Conservation (phyloP, 2,113 vertebrate genomes). For the Podilymbus podiceps region DNA sequence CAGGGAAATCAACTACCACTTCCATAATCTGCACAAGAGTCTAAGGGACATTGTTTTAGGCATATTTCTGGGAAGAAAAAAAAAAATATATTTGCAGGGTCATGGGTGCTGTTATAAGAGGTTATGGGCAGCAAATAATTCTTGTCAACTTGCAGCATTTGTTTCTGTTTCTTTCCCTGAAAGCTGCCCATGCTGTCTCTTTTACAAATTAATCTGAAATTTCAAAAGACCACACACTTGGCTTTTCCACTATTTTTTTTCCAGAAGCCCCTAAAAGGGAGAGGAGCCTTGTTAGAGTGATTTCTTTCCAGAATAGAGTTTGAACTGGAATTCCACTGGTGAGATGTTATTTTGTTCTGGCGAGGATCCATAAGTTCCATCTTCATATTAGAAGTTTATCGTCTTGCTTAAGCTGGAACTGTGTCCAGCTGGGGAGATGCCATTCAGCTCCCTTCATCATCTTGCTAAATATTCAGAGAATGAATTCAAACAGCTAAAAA, state of each 20-base stretch:
- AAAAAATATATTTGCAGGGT: neutral
- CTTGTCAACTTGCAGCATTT: slow-evolving; percentile 65
- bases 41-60: neutral
- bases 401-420: slow-evolving; percentile 59
- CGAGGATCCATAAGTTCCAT: slow-evolving; percentile 74
- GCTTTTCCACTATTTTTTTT: slow-evolving; percentile 38
- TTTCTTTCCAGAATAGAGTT: slow-evolving; percentile 70
- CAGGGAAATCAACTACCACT: neutral
- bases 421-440: slow-evolving; percentile 70
- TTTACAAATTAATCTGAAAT: slow-evolving; percentile 68
- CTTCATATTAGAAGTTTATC: slow-evolving; percentile 78
- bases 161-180: slow-evolving; percentile 65
- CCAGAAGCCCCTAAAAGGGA: slow-evolving; percentile 67
- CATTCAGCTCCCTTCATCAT: slow-evolving; percentile 51
- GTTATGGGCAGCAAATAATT: slow-evolving; percentile 63
- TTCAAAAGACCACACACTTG: slow-evolving; percentile 76
- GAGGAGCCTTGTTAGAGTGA: slow-evolving; percentile 17
- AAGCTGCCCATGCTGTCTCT: slow-evolving; percentile 57
- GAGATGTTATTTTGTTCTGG: slow-evolving; percentile 71
- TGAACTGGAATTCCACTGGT: slow-evolving; percentile 70
- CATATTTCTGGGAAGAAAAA: neutral
- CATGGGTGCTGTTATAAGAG: neutral
- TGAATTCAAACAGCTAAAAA: slow-evolving; percentile 70
- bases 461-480: slow-evolving; percentile 71
- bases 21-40: neutral